Evolutionary conservation across 2,888 invertebrate genomes (phyloP).

Genomic region (Chloroclysta siterata): DNA sequence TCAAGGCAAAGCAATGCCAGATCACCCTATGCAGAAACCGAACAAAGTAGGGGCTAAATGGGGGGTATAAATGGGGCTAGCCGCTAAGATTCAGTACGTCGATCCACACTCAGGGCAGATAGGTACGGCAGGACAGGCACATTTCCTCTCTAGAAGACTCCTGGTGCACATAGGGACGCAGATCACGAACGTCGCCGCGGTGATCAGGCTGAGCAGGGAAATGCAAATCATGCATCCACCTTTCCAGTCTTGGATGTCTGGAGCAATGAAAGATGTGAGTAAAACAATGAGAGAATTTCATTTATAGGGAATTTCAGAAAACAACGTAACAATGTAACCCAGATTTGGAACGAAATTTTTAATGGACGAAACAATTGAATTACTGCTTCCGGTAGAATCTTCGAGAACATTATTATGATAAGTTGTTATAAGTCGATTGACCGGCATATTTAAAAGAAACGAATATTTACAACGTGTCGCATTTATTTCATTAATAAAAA

Average conservation of each 20-base stretch:
- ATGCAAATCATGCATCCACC: slow-evolving; percentile 61
- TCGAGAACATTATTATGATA: too few species aligned
- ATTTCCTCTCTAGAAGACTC: slow-evolving; percentile 45
- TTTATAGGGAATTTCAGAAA: background rate
- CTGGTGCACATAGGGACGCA: slow-evolving; percentile 56
- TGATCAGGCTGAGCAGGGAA: slow-evolving; percentile 53
- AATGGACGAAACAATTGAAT: too few species aligned
- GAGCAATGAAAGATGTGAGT: slow-evolving; percentile 36
- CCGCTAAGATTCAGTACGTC: slow-evolving; percentile 5
- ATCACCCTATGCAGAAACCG: background rate
- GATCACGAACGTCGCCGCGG: slow-evolving; percentile 49
- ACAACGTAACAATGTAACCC: background rate
- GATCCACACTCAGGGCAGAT: slow-evolving; percentile 55
- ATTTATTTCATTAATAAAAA: slow-evolving; percentile 42
- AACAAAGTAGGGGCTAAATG: background rate
- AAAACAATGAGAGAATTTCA: background rate
- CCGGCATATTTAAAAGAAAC: background rate
- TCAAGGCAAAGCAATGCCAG: background rate
- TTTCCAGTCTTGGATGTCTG: slow-evolving; percentile 32
- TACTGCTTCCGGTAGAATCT: too few species aligned
- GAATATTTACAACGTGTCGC: slow-evolving; percentile 5
- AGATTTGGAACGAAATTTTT: slow-evolving; percentile 18
- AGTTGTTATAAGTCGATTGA: too few species aligned
- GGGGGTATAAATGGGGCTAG: background rate
- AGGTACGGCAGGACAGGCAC: slow-evolving; percentile 50